Conservation (phyloP, 2,888 invertebrate genomes). For the Rambutsinella grinnellia region DNA sequence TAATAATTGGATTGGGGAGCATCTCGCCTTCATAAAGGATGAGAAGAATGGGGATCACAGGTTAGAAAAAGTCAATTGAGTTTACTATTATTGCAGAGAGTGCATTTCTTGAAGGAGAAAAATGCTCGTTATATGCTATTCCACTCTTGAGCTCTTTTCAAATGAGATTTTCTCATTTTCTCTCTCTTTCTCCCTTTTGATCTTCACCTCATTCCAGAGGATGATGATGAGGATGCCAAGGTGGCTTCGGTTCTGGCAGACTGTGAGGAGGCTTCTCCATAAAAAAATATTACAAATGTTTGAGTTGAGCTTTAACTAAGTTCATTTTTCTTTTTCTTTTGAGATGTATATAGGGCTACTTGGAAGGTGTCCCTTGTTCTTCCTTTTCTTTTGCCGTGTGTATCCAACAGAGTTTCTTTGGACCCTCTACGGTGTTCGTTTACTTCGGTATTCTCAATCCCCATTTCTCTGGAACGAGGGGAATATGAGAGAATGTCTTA, state of each 20-base stretch:
- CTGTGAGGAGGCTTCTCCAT: slow-evolving; percentile 34
- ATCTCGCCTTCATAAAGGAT: neutral
- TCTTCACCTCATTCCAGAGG: slow-evolving; percentile 45
- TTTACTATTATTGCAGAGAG: slow-evolving; percentile 29
- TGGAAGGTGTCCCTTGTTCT: slow-evolving; percentile 16
- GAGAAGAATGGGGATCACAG: slow-evolving; percentile 49
- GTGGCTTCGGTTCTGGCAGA: slow-evolving; percentile 34
- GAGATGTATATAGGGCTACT: neutral
- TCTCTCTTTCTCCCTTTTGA: slow-evolving; percentile 20
- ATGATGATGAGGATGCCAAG: slow-evolving; percentile 3
- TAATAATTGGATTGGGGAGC: slow-evolving; percentile 62
- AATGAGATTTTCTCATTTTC: slow-evolving; percentile 39
- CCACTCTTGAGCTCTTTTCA: neutral
- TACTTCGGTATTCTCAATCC: slow-evolving; percentile 41
- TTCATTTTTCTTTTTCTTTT: neutral
- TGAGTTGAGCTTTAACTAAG: neutral
- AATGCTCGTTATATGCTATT: slow-evolving; percentile 12
- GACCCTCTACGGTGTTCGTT: slow-evolving; percentile 50
- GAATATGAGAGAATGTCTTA: slow-evolving; percentile 15
- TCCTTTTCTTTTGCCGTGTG: slow-evolving; percentile 13
- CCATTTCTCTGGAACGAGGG: neutral
- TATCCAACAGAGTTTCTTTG: slow-evolving; percentile 37
- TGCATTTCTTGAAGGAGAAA: neutral
- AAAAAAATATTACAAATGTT: neutral
- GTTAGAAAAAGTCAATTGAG: slow-evolving; percentile 62